These are phyloP conservation scores for Homarus gammarus DNA, from an alignment of 2,888 invertebrate genomes.

Conservation along the genomic window DNA sequence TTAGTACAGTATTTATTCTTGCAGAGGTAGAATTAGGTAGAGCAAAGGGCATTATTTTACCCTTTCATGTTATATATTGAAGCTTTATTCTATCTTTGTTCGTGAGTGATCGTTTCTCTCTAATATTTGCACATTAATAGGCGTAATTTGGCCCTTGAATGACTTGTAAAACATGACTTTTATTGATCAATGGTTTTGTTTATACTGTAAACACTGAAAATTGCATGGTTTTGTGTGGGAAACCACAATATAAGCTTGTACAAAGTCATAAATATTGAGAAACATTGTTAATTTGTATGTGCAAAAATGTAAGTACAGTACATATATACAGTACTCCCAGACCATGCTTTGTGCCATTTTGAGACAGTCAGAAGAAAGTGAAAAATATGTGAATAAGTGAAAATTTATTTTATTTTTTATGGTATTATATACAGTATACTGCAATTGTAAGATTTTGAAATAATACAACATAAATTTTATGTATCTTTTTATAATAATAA, in stretches of 20 bases:
- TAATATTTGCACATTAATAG: neutral
- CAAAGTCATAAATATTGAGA: neutral
- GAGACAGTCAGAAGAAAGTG: neutral
- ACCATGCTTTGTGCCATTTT: neutral
- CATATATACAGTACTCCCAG: neutral
- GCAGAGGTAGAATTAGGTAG: constrained; percentile 3
- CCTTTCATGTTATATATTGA: neutral
- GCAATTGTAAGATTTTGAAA: too few relatives aligned
- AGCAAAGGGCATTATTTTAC: constrained; percentile 14
- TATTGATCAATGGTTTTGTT: neutral
- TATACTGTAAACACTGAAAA: neutral
- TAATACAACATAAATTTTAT: too few relatives aligned
- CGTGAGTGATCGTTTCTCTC: neutral
- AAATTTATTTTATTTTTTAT: too few relatives aligned
- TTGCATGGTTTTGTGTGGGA: neutral
- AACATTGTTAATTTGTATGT: neutral
- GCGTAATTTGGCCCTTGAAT: neutral
- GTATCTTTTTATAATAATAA: too few relatives aligned
- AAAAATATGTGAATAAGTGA: neutral
- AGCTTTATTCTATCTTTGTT: neutral
- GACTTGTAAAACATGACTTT: neutral
- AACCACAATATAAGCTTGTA: neutral
- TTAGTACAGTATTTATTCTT: constrained; percentile 34
- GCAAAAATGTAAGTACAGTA: too few relatives aligned
- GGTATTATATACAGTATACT: too few relatives aligned